Conservation (phyloP, 2,797 vertebrate species). For the Fratercula arctica region DNA sequence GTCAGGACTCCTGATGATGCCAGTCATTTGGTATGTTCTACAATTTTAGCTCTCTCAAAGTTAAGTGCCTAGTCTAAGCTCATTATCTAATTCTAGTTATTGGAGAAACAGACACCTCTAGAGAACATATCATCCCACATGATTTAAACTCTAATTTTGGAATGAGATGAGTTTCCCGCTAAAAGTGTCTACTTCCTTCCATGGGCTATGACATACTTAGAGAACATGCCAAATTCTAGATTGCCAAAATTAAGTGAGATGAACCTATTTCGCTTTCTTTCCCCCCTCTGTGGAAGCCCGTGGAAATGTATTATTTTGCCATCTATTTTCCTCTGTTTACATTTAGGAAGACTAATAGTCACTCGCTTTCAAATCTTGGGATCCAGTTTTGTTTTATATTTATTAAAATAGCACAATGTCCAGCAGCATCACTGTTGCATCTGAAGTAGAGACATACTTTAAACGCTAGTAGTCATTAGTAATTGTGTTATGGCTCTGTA, state of each 20-base stretch:
- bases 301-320: neutral
- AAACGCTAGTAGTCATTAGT: neutral
- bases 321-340: neutral
- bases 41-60: neutral
- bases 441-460: neutral
- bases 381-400: neutral
- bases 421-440: neutral
- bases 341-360: conserved; percentile 5
- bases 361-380: neutral
- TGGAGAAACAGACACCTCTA: neutral
- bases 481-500: conserved; percentile 5
- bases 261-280: neutral
- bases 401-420: neutral
- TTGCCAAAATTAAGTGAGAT: neutral
- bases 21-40: neutral
- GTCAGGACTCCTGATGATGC: neutral
- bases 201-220: neutral
- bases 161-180: neutral
- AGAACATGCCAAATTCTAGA: neutral
- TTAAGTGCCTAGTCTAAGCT: neutral
- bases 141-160: conserved; percentile 14
- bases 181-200: neutral
- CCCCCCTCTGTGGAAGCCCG: accelerated
- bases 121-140: neutral
- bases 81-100: conserved; percentile 10